phyloP scores from a whole-genome alignment of 2,888 invertebrate species.

The Acronicta aceris region DNA sequence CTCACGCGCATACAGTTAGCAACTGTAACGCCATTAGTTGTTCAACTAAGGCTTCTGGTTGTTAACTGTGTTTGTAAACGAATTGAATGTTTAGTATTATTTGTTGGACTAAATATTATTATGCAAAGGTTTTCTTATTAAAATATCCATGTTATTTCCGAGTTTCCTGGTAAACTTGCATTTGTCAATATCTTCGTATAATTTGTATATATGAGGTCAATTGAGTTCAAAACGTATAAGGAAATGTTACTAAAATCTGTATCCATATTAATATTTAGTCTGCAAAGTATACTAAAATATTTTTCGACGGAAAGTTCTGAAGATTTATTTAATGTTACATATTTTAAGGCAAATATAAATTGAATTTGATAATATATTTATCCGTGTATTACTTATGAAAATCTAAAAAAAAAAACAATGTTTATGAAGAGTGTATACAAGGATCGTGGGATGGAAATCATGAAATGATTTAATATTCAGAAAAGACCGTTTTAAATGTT shows the following conservation, averaged over 20 bases:
- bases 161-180: conserved; percentile 34
- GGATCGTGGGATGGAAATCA: conserved; percentile 24
- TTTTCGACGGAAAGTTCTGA: conserved; percentile 42
- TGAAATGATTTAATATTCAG: conserved; percentile 21
- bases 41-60: conserved; percentile 18
- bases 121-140: conserved; percentile 16
- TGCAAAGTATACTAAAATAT: conserved; percentile 32
- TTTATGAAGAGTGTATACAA: conserved; percentile 36
- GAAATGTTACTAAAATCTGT: neutral
- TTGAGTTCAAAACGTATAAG: too few relatives aligned
- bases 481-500: conserved; percentile 31
- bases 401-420: conserved; percentile 35
- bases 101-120: conserved; percentile 53
- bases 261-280: conserved; percentile 48
- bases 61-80: conserved; percentile 28
- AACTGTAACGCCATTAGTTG: conserved; percentile 28
- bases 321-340: conserved; percentile 41
- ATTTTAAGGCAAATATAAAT: conserved; percentile 44
- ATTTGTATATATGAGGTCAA: too few relatives aligned
- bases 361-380: conserved; percentile 50
- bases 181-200: too few relatives aligned
- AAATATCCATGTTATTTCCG: conserved; percentile 22
- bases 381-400: conserved; percentile 31
- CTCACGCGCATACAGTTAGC: conserved; percentile 28
- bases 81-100: conserved; percentile 36